Conservation (phyloP, 2,888 invertebrate species). For the Exocentrus adspersus region DNA sequence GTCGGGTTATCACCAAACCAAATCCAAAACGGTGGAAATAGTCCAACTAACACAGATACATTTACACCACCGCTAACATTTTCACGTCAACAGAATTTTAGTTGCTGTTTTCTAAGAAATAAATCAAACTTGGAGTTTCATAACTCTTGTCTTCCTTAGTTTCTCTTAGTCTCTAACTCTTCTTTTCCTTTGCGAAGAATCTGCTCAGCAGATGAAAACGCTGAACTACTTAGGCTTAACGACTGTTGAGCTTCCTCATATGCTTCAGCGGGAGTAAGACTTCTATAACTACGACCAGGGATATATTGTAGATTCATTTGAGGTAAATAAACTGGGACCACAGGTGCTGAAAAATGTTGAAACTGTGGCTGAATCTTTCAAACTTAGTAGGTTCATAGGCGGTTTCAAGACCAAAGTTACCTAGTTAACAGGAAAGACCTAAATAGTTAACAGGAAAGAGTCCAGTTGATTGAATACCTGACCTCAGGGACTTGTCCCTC, state of each 20-base stretch:
- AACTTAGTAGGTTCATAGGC: not conserved
- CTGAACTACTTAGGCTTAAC: no score
- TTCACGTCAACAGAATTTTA: no score
- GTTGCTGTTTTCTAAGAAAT: slow-evolving; percentile 13
- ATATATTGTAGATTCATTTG: not conserved
- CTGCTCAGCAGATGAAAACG: no score
- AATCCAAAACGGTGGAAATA: no score
- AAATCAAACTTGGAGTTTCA: slow-evolving; percentile 6
- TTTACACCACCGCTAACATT: no score
- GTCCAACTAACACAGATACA: no score
- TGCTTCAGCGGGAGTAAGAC: not conserved
- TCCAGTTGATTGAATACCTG: not conserved
- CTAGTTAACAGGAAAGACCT: no score
- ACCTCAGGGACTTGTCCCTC: no score
- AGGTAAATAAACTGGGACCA: not conserved
- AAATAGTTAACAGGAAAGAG: not conserved
- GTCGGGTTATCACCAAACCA: no score
- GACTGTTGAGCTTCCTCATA: not conserved
- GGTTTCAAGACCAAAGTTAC: no score
- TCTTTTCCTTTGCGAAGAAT: no score
- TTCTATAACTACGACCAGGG: slow-evolving; percentile 5
- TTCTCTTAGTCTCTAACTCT: no score
- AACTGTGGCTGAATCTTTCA: not conserved
- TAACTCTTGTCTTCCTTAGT: not conserved
- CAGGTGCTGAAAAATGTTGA: slow-evolving; percentile 6